These are phyloP conservation scores for Cybosia mesomella DNA, from an alignment of 2,888 invertebrate genomes.

Conservation along the genomic window DNA sequence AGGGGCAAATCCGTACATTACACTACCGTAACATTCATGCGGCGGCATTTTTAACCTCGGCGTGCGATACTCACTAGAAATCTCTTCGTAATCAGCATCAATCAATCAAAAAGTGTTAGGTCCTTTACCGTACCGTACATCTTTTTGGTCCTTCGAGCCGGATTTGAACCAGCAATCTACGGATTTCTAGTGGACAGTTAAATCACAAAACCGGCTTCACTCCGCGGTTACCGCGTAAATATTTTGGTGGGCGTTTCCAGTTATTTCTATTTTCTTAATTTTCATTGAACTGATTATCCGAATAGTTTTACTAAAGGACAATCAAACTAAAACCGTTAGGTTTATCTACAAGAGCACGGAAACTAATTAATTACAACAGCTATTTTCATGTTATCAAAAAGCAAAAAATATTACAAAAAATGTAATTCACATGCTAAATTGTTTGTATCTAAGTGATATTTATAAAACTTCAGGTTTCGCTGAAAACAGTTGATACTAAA, in stretches of 20 bases:
- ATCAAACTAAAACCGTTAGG: background rate
- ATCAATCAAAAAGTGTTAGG: background rate
- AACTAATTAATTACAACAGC: no score
- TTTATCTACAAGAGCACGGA: background rate
- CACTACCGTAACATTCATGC: no score
- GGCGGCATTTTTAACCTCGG: no score
- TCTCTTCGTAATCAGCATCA: no score
- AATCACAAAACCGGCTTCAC: no score
- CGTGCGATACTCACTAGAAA: no score
- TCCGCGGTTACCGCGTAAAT: no score
- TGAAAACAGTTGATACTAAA: background rate
- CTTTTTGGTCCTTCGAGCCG: conserved; percentile 85
- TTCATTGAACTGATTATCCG: no score
- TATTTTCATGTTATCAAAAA: no score
- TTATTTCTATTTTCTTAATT: no score
- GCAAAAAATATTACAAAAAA: background rate
- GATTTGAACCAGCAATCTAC: conserved; percentile 89
- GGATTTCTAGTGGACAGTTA: background rate
- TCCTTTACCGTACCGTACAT: background rate
- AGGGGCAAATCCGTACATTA: no score
- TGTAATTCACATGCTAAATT: background rate
- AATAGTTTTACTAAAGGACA: background rate
- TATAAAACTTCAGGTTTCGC: background rate
- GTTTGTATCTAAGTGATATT: background rate
- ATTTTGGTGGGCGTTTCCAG: no score